Conservation (phyloP, 2,888 invertebrate genomes). For the Mimas tiliae region DNA sequence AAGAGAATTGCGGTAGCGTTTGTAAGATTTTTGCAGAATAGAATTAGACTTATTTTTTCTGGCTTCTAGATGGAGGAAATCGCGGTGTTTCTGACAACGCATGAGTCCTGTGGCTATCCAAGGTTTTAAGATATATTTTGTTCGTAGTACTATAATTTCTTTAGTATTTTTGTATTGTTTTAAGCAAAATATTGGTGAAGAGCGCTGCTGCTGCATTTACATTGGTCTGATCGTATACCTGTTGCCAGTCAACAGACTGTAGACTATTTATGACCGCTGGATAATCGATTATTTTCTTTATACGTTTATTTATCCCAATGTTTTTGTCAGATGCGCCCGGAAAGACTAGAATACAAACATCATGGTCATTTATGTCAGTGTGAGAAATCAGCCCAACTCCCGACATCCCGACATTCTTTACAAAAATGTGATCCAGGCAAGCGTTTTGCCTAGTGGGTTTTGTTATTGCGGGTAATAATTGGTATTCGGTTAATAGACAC, state of each 20-base stretch:
- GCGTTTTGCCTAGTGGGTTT: background rate
- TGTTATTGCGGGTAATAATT: conserved; percentile 1
- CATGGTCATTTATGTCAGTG: conserved; percentile 3
- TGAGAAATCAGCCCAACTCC: background rate
- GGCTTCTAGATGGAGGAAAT: background rate
- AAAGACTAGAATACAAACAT: conserved; percentile 4
- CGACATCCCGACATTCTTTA: background rate
- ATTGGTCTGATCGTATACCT: background rate
- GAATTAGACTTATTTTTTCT: background rate
- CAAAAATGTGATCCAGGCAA: conserved; percentile 5
- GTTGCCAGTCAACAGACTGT: background rate
- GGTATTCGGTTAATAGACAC: background rate
- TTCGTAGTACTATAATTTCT: background rate
- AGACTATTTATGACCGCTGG: background rate
- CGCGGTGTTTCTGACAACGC: background rate
- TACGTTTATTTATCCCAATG: background rate
- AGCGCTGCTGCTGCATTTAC: background rate
- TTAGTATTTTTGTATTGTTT: background rate
- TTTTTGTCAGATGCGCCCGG: background rate
- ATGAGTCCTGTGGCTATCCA: background rate
- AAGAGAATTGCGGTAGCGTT: background rate
- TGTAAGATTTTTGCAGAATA: background rate
- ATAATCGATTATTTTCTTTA: background rate
- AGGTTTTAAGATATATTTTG: background rate
- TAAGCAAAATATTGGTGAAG: background rate